These are phyloP conservation scores for Folsomia candida DNA, from an alignment of 2,888 invertebrate species.

Conservation along the genomic window DNA sequence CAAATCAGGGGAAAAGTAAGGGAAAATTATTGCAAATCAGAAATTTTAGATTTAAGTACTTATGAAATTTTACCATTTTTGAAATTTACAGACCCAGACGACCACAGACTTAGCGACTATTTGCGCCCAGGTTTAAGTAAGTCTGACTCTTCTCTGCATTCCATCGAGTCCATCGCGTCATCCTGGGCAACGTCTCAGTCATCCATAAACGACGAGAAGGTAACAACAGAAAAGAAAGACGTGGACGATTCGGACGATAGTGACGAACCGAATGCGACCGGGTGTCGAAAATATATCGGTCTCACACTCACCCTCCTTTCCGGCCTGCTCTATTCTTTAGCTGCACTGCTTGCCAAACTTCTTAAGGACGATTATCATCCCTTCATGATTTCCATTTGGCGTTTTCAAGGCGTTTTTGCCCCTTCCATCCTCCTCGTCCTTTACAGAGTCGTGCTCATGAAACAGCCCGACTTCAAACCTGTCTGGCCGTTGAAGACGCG, in stretches of 20 bases:
- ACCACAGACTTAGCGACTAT: neutral
- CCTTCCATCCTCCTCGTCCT: slow-evolving; percentile 17
- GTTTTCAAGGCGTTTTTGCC: slow-evolving; percentile 27
- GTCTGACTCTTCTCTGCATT: neutral
- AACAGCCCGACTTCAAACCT: slow-evolving; percentile 9
- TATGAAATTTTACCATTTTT: too few relatives aligned
- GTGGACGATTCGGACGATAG: too few relatives aligned
- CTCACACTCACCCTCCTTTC: slow-evolving; percentile 20
- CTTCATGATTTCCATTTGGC: slow-evolving; percentile 21
- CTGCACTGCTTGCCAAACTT: slow-evolving; percentile 20
- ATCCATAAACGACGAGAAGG: neutral
- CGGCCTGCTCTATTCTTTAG: slow-evolving; percentile 22
- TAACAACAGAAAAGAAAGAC: neutral
- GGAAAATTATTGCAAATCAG: neutral
- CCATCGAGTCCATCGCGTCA: neutral
- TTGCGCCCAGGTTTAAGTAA: neutral
- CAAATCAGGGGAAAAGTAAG: neutral
- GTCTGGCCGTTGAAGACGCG: slow-evolving; percentile 23
- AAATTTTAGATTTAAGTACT: too few relatives aligned
- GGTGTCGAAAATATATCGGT: slow-evolving; percentile 19
- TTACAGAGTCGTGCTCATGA: slow-evolving; percentile 1
- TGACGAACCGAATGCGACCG: neutral
- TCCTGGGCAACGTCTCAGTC: neutral
- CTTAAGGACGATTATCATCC: slow-evolving; percentile 26
- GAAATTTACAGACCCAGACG: too few relatives aligned